Evolutionary conservation across 92 coral and sea anemone species (phyloP), one percentile per base, ranked within the genome.

Genomic region (Phenganax marumi): DNA sequence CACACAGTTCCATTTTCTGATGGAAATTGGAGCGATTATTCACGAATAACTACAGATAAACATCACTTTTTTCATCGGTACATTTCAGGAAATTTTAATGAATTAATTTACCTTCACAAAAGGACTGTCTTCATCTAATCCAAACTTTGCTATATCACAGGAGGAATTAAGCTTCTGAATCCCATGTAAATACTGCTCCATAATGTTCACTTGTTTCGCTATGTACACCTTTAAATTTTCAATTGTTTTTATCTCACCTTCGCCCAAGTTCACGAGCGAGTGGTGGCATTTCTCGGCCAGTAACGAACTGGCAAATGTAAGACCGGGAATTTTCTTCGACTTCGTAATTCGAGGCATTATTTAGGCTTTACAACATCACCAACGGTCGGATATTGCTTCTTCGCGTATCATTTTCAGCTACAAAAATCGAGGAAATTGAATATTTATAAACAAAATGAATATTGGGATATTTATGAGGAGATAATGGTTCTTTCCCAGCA

Each of bases 151-250:
- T 8, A 87, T 86, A 6, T 78, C 63, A 10, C 91, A 92, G 24
- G 96, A 84, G 25, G 86, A 70, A 76, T 89, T 92, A 13, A 95
- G 88, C 81, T 93, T 95, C 7, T 84, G 81, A 79, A 95, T 76
- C 8, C 96, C 90, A 48, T 93, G 53, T 17, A 93, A 84, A 77
- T 91, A 95, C 12, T 95, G 97, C 22, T 86, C 86, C 56, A 89
- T 97, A 10, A 92, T 90, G 76, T 88, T 87, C 11, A 87, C 84
- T 76, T 93, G 87, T 50, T 89, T 90, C 10, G 75, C 84, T 57
- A 92, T 61, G 75, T 95, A 95, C 2, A 92, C 87, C 39, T 76
- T 91, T 79, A 89, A 87, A 81, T 91, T 91, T 73, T 95, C 98
- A 84, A 95, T 63, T 55, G 87, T 91, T 77, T 90, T 90, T 48